Evolutionary conservation across 2,888 invertebrate genomes (phyloP), one percentile per base, ranked within the genome.

Genomic region (Petrophora chlorosata): DNA sequence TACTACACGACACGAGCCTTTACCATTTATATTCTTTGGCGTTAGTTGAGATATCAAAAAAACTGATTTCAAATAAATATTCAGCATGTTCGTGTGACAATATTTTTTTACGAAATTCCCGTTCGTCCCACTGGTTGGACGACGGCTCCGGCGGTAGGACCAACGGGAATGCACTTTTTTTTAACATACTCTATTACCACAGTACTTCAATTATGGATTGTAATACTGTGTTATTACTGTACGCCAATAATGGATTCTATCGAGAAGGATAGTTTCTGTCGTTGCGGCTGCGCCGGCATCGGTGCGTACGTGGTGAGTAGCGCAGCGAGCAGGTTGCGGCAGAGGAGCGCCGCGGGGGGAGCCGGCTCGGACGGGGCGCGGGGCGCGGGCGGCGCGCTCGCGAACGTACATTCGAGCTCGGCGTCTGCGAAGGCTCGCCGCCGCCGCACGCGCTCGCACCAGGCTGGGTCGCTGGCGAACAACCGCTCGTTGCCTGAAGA

Each of bases 191-290:
- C n/a, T n/a, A n/a, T n/a, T n/a, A n/a, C n/a, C n/a, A n/a, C n/a
- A n/a, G n/a, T n/a, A n/a, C n/a, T n/a, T n/a, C n/a, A n/a, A n/a
- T n/a, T n/a, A n/a, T n/a, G n/a, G n/a, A n/a, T n/a, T n/a, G n/a
- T n/a, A n/a, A n/a, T n/a, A n/a, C n/a, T n/a, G n/a, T n/a, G n/a
- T n/a, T n/a, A n/a, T 25, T 81, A 91, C 64, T 91, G 90, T 19
- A 92, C 88, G n/a, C 93, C 93, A 56, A 93, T 94, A 53, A 94
- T 93, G n/a, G 94, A 92, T 69, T 94, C 94, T n/a, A 94, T 93
- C 7, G 94, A 94, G 73, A 92, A 92, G 0, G 92, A 92, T 22
- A 92, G 74, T 61, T 91, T 91, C 10, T 82, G 79, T 30, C 77
- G 67, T 28, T 70, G 79, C 5, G 79, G 80, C 23, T 68, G 78